Base-by-base conservation (phyloP, 2,113 vertebrate species). In the Dicerorhinus sumatrensis region DNA sequence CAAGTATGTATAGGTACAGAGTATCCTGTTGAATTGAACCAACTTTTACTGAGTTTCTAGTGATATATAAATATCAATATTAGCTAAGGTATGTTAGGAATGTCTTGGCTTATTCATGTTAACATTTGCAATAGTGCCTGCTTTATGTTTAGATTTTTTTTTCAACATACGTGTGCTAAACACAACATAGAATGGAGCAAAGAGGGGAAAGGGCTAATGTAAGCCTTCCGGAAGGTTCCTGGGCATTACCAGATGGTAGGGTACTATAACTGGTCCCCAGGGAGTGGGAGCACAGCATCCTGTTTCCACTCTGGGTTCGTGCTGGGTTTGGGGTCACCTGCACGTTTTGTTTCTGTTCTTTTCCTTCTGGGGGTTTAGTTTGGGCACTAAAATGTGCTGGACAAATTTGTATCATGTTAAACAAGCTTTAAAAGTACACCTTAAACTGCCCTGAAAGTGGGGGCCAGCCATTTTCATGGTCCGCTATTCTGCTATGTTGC, bases 281-380 rank as follows among this genome's bases (percentile, higher is more conserved):
- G 36, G 46, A 39, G 58, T 8, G 5, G 31, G 6, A 25, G 20
- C 21, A 25, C 39, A 17, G 25, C 20, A 62, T 92, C 42, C 65
- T 84, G 31, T 76, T 89, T 96, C 60, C 46, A 56, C 54, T 36
- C 11, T 42, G 84, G 33, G 17, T 89, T 9, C 81, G 23, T 86
- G 63, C 58, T 54, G 31, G 33, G 5, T 92, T 92, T 88, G 29
- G 31, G 29, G 39, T 89, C 63, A 72, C 36, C 75, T 75, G 36
- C 3, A 51, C 31, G 51, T 84, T 89, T 86, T 65, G 65, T 77
- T 90, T 60, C 39, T 94, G 36, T 95, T 96, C 48, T n/a, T 69
- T 88, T 97, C n/a, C 36, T 87, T 11, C 46, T 54, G 2, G n/a
- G 56, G 42, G 70, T 93, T 93, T 77, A 83, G 60, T 93, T 96